These are phyloP conservation scores for Drosophila paramelanica DNA, from an alignment of 2,888 invertebrate genomes.

Conservation along the genomic window DNA sequence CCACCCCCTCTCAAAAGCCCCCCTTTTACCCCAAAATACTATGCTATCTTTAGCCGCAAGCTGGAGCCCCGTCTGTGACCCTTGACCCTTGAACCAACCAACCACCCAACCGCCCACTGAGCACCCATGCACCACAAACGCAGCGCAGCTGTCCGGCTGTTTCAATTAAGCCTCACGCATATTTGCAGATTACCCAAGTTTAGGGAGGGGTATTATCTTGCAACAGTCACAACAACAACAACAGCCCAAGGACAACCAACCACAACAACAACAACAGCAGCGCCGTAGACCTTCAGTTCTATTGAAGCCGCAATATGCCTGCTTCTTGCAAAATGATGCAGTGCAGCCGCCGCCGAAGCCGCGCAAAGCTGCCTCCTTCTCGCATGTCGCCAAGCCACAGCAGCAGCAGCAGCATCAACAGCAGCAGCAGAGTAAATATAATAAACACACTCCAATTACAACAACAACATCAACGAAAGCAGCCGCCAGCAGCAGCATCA, in stretches of 20 bases:
- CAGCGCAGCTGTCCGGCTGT: slow-evolving; percentile 45
- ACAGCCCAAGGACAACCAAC: slow-evolving; percentile 24
- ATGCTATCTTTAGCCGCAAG: slow-evolving; percentile 15
- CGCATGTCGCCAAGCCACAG: slow-evolving; percentile 19
- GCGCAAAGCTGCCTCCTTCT: slow-evolving; percentile 70
- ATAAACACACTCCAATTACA: slow-evolving; percentile 19
- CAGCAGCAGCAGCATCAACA: not conserved
- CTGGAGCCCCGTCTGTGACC: slow-evolving; percentile 15
- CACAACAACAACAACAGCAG: slow-evolving; percentile 20
- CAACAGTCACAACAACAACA: slow-evolving; percentile 48
- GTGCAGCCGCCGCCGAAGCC: slow-evolving; percentile 19
- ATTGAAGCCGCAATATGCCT: slow-evolving; percentile 83
- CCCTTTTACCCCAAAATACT: not conserved
- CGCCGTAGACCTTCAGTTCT: slow-evolving; percentile 74
- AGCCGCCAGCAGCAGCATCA: slow-evolving; percentile 23
- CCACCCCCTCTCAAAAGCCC: not conserved
- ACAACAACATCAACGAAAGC: slow-evolving; percentile 36
- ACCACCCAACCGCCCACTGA: not conserved
- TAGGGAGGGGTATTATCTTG: slow-evolving; percentile 84
- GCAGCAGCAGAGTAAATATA: slow-evolving; percentile 65
- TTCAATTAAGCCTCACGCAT: slow-evolving; percentile 67
- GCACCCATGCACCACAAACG: slow-evolving; percentile 21
- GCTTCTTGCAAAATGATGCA: slow-evolving; percentile 76
- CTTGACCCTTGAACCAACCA: slow-evolving; percentile 1
- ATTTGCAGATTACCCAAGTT: slow-evolving; percentile 85